These are phyloP conservation scores for Gadopsis marmoratus DNA, from an alignment of 2,797 vertebrate genomes.

Conservation along the genomic window DNA sequence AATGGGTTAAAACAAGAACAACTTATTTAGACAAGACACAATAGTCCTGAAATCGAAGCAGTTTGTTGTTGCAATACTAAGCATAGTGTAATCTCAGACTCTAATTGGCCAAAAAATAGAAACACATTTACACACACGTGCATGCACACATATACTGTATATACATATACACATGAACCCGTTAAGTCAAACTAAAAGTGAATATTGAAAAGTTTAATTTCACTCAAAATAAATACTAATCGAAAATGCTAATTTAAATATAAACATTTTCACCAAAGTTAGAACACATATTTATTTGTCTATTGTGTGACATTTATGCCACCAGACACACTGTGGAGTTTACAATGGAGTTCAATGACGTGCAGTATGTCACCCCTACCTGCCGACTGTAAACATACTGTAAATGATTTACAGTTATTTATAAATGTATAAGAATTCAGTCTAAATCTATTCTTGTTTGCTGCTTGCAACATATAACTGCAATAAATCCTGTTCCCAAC, in stretches of 20 bases:
- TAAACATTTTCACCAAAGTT: not conserved
- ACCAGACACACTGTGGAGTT: not conserved
- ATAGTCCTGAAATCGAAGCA: slow-evolving; percentile 31
- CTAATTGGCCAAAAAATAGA: slow-evolving; percentile 1
- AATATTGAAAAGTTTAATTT: not conserved
- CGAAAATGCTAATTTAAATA: not conserved
- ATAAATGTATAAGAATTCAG: not conserved
- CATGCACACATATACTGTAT: not conserved
- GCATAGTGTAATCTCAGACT: slow-evolving; percentile 18
- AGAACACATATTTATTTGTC: not conserved
- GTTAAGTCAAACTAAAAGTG: not conserved
- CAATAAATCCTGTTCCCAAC: not conserved
- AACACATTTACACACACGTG: not conserved
- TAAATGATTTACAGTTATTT: not conserved
- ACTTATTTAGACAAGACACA: slow-evolving; percentile 49
- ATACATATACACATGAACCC: not conserved
- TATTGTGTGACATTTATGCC: slow-evolving; percentile 13
- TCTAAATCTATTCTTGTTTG: not conserved
- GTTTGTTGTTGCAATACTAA: slow-evolving; percentile 20
- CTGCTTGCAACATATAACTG: not conserved
- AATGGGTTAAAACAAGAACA: slow-evolving; percentile 54
- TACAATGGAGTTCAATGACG: not conserved
- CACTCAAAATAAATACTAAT: not conserved
- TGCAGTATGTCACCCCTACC: not conserved
- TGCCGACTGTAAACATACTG: not conserved